A percentile compares a stretch with the other conserved stretches of the same genome.
phyloP scores from a whole-genome alignment of 2,113 vertebrate genomes.

The Platichthys flesus region DNA sequence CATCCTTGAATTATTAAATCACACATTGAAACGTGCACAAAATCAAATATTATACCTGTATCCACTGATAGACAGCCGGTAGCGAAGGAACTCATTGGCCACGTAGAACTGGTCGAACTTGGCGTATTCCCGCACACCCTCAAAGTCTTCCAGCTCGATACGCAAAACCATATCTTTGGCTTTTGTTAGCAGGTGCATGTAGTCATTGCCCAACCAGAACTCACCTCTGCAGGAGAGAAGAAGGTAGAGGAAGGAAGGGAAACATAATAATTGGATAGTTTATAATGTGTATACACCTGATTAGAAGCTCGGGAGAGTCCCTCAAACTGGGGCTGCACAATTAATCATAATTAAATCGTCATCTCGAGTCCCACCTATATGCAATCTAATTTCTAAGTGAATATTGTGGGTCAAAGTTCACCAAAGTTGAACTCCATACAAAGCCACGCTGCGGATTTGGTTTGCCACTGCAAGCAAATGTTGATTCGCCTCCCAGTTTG shows the following conservation, averaged over 20 bases:
- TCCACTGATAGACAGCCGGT: constrained; percentile 87
- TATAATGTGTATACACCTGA: constrained; percentile 21
- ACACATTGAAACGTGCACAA: not conserved
- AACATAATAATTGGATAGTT: constrained; percentile 3
- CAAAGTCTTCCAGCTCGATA: constrained; percentile 94
- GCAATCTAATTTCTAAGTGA: no score
- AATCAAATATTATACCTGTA: constrained; percentile 76
- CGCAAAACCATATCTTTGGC: constrained; percentile 91
- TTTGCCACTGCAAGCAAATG: no score
- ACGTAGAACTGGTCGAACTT: constrained; percentile 93
- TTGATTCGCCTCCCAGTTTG: no score
- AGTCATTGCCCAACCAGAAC: constrained; percentile 97
- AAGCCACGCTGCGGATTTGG: no score
- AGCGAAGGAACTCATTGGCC: constrained; percentile 91
- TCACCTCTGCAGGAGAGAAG: constrained; percentile 76
- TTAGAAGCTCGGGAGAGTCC: constrained; percentile 21
- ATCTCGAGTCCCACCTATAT: no score
- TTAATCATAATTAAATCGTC: no score
- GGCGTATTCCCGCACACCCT: constrained; percentile 88
- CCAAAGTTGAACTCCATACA: no score
- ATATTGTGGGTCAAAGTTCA: no score
- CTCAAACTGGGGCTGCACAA: not conserved
- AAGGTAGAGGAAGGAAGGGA: not conserved
- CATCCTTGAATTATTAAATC: not conserved
- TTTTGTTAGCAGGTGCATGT: constrained; percentile 92